Evolutionary conservation across 2,113 vertebrate species (phyloP), one percentile per base, ranked within the genome.

Genomic region (Poeciliopsis retropinna): DNA sequence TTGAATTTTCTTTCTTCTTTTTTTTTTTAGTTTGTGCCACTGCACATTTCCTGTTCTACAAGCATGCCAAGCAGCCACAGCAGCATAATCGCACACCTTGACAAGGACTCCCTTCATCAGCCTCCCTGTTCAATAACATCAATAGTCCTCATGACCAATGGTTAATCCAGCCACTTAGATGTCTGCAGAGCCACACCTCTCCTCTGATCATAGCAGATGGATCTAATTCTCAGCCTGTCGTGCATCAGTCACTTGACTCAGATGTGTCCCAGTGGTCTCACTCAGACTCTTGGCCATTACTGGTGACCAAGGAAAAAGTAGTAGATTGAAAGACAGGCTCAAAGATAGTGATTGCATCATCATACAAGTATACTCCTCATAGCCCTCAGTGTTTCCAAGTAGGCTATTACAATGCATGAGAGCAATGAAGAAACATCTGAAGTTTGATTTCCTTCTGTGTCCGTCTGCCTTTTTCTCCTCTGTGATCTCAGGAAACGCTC

Each of bases 91-190:
- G 1, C 44, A 66, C 82, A 67, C 85, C 86, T 82, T 79, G 68
- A 79, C 39, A 85, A 83, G 67, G 88, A 91, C 87, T 90, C 81
- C 85, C 87, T 91, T 91, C 85, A 89, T 92, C 87, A 89, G 84
- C 61, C 78, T 83, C 82, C 70, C 87, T 78, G 86, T 86, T 91
- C 89, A 87, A 90, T 89, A 87, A 83, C 88, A 88, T 93, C 91
- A 84, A 92, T 89, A 83, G 86, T 80, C 89, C 64, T 76, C 71
- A 61, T 83, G 88, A 87, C 80, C 86, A 76, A 80, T 73, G 85
- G 83, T 89, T 93, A 93, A 92, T 93, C 88, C 90, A 84, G 88
- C 83, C 85, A 81, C 84, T 91, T 82, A 81, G 69, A 89, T 83
- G 87, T 84, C 80, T 29, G 28, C 79, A 64, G 74, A 86, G 66